Base-by-base conservation (phyloP, 2,888 invertebrate species). In the Portevinia maculata region DNA sequence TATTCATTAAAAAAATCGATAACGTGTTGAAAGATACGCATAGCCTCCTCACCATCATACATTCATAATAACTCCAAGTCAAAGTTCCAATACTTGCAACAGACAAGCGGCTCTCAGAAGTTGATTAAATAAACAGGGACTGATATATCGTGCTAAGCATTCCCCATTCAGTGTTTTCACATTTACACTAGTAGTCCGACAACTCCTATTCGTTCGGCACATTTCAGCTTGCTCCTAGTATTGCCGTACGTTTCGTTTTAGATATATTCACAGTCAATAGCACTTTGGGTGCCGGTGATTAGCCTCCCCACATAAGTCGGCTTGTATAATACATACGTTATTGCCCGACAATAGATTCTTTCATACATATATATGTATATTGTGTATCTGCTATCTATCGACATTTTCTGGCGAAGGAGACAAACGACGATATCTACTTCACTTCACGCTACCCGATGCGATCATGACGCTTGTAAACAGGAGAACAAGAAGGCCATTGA, bases 401-500 rank as follows among this genome's bases (percentile, higher is more conserved):
- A 53, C 73, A 53, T n/a, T 44, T 59, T 73, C 46, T 73, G 41
- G 24, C 24, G 48, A 52, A 50, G 21, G 17, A 62, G 41, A 64
- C 17, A 32, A 34, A 15, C 37, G 8, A n/a, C 53, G 65, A 79
- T 53, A 52, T 67, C 65, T 64, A 52, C 34, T 48, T n/a, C 9
- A 21, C 53, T 32, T 55, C 15, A 71, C 30, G 52, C 19, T 64
- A 41, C 7, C 44, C 32, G 32, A 21, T 21, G 62, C 7, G 55
- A 3, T 39, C 62, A 69, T 62, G 57, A 57, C 62, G 60, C 62
- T 76, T 76, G 48, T 52, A 19, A n/a, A n/a, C 5, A 3, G 39
- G 2, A 39, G 34, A 79, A 52, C 64, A 53, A 64, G 44, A 17
- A 70, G 76, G 76, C 75, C 81, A 81, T 81, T 81, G 81, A 81